Evolutionary conservation across 2,888 invertebrate genomes (phyloP), one percentile per base, ranked within the genome.

Genomic region (Chloroclysta siterata): DNA sequence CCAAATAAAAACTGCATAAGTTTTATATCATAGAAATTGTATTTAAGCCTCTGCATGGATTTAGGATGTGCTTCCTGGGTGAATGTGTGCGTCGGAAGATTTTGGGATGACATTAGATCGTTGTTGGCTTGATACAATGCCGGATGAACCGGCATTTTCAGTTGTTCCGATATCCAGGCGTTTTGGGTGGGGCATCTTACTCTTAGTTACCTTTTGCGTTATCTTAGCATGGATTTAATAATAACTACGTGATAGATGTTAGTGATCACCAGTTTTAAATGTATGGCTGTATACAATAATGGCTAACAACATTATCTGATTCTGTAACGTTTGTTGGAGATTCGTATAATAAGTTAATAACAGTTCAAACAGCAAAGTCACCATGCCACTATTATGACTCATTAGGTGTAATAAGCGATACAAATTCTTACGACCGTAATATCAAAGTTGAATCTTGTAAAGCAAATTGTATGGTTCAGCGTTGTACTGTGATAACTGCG

Each of bases 401-500:
- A 6, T 42, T 29, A 42, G 5, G 17, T 17, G 15, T 36, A 50
- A 33, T 54, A 55, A 41, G 28, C 11, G 39, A 39, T 50, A 36
- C 46, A 14, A 54, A 17, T 14, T 61, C 42, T 8, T 47, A 44
- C 36, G 8, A 28, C 28, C 1, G 39, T 39, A n/a, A 13, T 56
- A 41, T 39, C 28, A 58, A 54, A 58, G 63, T 51, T 51, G 29
- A 58, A 51, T 63, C 53, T 57, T 48, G 36, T 22, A 29, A 53
- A 36, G 17, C 54, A 52, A 52, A 46, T 41, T 47, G 47, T 22
- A 28, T 52, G 53, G 46, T 17, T 42, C 50, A 22, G 42, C 36
- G 11, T 11, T 36, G 39, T 0, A 4, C 11, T 51, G 44, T 55
- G 66, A 69, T 69, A 69, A 63, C 71, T 64, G 47, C 15, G 33